Base-by-base conservation (phyloP, 2,888 invertebrate species). In the Smittia sp. region DNA sequence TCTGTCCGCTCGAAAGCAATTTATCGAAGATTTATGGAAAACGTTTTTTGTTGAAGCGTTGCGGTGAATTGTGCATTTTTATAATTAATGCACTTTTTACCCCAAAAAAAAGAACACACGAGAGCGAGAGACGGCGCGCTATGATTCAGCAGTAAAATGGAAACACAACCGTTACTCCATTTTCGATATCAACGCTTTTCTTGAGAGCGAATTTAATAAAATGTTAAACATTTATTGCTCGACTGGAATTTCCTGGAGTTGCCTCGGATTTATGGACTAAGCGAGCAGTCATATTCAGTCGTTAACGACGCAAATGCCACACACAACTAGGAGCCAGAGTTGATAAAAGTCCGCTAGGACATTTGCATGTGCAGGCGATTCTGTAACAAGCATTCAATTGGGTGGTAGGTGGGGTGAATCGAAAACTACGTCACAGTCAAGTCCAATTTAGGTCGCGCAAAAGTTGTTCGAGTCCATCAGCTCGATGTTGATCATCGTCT, bases 11-110 rank as follows among this genome's bases (percentile, higher is more conserved):
- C 18, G 25, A 27, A 63, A n/a, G 63, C 27, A 63, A 63, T 63
- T 63, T 25, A 63, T 63, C n/a, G 63, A 63, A 63, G 63, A 66
- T 66, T 66, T 66, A 66, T 66, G 65, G 62, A 62, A 62, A 62
- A 22, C 11, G 20, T 18, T 62, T 18, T 24, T 7, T 24, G 62
- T 24, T 18, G 22, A 22, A 4, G 62, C 62, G 62, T 7, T 18
- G 62, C 62, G 62, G 22, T 62, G 63, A 63, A 63, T 13, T 25
- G 63, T 25, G 25, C 24, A 63, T 24, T 63, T 63, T 63, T 63
- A 27, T 63, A 63, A 63, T 63, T 63, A 25, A 63, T 63, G 58
- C 58, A 58, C 24, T 58, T 22, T 18, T 18, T 58, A 2, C 6
- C 22, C 58, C 58, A 4, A 58, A 18, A 58, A 58, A 58, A 22